These are phyloP conservation scores for Siniperca scherzeri DNA, from an alignment of 2,797 vertebrate genomes.

Conservation along the genomic window DNA sequence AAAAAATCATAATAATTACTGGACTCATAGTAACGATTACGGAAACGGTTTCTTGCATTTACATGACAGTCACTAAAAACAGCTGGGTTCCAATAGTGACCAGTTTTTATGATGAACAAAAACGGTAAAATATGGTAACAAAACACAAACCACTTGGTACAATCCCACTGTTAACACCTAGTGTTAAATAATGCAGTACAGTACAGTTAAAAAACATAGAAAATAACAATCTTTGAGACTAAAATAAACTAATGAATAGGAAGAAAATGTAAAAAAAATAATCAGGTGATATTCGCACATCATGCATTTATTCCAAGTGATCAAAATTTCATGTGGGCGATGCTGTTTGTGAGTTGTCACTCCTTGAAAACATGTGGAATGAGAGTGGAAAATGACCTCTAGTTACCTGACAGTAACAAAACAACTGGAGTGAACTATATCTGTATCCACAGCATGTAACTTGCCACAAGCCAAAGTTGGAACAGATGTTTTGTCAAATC, in stretches of 20 bases:
- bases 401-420: slow-evolving; percentile 37
- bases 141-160: not conserved
- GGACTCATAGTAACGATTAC: not conserved
- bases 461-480: slow-evolving; percentile 66
- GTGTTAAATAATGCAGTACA: not conserved
- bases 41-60: not conserved
- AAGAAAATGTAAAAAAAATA: not conserved
- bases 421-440: slow-evolving; percentile 46
- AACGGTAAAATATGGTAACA: not conserved
- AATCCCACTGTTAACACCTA: not conserved
- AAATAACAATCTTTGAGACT: not conserved
- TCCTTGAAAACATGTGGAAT: not conserved
- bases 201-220: not conserved
- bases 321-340: not conserved
- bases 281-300: not conserved
- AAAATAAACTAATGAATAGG: not conserved
- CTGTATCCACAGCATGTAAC: slow-evolving; percentile 58
- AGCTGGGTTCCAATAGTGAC: not conserved
- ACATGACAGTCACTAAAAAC: not conserved
- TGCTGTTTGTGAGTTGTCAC: slow-evolving; percentile 13
- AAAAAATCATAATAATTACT: slow-evolving; percentile 2
- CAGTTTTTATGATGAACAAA: not conserved
- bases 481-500: slow-evolving; percentile 74
- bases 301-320: not conserved
- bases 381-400: slow-evolving; percentile 23